Evolutionary conservation across 1,140 invertebrate species (phyloP), one percentile per base, ranked within the genome.

Genomic region (Euwallacea similis): DNA sequence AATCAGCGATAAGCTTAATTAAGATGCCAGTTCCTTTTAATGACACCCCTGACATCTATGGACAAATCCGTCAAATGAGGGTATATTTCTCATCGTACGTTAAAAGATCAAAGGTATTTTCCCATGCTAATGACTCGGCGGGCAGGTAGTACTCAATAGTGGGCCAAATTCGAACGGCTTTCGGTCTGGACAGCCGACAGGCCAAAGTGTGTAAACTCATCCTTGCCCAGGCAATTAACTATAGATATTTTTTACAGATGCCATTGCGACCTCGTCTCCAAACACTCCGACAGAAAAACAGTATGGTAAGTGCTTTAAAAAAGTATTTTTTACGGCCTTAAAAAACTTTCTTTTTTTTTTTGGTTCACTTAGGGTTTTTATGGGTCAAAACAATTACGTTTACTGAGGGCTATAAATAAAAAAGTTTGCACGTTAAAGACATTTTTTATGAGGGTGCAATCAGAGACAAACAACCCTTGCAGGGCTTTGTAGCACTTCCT

Each of bases 241-340:
- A 13, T 42, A 9, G 8, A 66, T 42, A 42, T 61, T 62, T 61
- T 69, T 66, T 72, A 10, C 56, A 72, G 70, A 72, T 41, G 6
- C 70, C 10, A 16, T 42, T 42, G 70, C 61, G 7, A 64, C 69
- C 11, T 72, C 54, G 10, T 61, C 70, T 6, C 70, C 70, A 43
- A 66, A 50, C 21, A 72, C 70, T 7, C 70, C 70, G 7, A 72
- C 69, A 33, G 69, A 71, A 16, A 71, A 71, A 54, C 69, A 64
- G 47, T 71, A 58, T 42, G 69, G 69, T 71, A 71, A 71, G 69
- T 71, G 2, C 46, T 50, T 42, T 11, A 60, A 42, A 61, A 61
- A 42, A 43, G n/a, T 44, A 56, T 56, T 56, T 56, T 56, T 16
- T 56, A 2, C 54, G 2, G 13, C 46, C 4, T 33, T 33, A 33